These are phyloP conservation scores for Sialia sialis DNA, from an alignment of 2,113 vertebrate genomes.

Conservation along the genomic window DNA sequence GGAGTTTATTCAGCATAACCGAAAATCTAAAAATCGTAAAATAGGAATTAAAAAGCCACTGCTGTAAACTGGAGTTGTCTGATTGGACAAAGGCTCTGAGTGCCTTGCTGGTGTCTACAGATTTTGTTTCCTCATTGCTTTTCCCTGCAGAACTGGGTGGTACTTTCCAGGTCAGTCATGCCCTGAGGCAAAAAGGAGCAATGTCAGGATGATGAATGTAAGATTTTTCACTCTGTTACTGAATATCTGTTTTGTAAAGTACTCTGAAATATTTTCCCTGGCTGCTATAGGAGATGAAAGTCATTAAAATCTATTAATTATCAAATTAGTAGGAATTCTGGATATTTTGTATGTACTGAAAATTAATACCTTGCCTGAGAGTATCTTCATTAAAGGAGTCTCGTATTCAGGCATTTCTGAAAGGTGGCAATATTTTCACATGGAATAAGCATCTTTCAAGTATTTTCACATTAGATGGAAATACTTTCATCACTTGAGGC, in stretches of 20 bases:
- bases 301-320: background rate
- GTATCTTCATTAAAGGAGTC: background rate
- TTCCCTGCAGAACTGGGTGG: background rate
- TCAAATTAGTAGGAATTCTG: background rate
- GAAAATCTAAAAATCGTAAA: background rate
- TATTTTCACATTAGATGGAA: constrained; percentile 11
- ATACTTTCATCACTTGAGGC: constrained; percentile 26
- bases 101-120: background rate
- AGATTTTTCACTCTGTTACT: background rate
- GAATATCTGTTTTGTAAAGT: background rate
- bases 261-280: background rate
- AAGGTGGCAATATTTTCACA: constrained; percentile 28
- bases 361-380: background rate
- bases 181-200: background rate
- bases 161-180: background rate
- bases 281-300: background rate
- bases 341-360: background rate
- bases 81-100: background rate
- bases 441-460: constrained; percentile 16
- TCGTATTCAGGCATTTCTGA: background rate
- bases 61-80: background rate
- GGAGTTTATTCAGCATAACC: background rate
- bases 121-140: background rate
- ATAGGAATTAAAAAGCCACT: background rate
- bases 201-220: background rate